Evolutionary conservation across 1,140 invertebrate species (phyloP).

Genomic region (Cotesia glomerata): DNA sequence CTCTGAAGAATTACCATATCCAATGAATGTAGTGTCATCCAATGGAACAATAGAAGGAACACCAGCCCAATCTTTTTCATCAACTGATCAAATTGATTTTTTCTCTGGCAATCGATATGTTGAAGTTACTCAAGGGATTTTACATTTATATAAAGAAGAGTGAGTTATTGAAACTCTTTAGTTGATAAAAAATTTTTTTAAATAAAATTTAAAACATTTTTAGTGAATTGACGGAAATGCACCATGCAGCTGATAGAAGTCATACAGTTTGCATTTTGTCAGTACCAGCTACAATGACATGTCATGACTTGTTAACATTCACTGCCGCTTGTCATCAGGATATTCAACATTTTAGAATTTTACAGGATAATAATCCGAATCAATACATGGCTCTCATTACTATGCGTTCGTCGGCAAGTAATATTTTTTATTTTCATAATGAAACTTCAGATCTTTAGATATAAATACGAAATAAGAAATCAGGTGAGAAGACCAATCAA

Average conservation of each 20-base stretch:
- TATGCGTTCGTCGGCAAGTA: conserved; percentile 71
- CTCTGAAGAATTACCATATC: conserved; percentile 56
- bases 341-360: conserved; percentile 90
- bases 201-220: conserved; percentile 30
- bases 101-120: conserved; percentile 96
- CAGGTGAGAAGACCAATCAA: too few relatives aligned
- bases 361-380: conserved; percentile 86
- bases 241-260: conserved; percentile 72
- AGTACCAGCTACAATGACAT: conserved; percentile 91
- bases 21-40: conserved; percentile 55
- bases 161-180: conserved; percentile 53
- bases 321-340: conserved; percentile 90
- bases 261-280: conserved; percentile 90
- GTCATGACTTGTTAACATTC: conserved; percentile 93
- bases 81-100: conserved; percentile 77
- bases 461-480: background rate
- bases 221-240: conserved; percentile 71
- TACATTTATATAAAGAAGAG: conserved; percentile 97
- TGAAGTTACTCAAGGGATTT: conserved; percentile 93
- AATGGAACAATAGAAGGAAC: conserved; percentile 56
- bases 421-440: background rate
- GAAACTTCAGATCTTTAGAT: too few relatives aligned
- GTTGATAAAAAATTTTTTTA: conserved; percentile 18
- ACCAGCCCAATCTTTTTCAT: conserved; percentile 49
- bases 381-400: conserved; percentile 97